Evolutionary conservation across 2,797 vertebrate genomes (phyloP), one percentile per base, ranked within the genome.

Genomic region (Borostomias antarcticus): DNA sequence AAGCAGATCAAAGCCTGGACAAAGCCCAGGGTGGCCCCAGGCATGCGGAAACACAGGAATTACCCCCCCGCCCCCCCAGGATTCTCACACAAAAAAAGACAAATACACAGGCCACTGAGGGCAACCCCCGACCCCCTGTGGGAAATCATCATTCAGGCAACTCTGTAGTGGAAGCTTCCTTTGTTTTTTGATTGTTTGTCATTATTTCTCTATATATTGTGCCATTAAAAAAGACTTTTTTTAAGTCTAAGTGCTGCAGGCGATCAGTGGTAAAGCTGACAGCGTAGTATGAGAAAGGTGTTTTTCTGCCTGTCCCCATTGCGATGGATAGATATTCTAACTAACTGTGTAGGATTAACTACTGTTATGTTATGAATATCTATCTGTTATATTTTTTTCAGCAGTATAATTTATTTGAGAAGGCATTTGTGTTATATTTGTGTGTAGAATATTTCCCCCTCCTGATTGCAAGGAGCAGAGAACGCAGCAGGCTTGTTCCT

Each of bases 401-500:
- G 35, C 17, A 26, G 43, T 26, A 17, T 8, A 40, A 43, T 5
- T 35, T 11, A 10, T 58, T 10, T 11, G 2, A 21, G 50, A 17
- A 59, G 57, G 57, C 23, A 4, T 29, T 30, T 19, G 4, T 30
- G 28, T 56, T 43, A 15, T 28, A 59, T 59, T 43, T 59, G 5
- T 21, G 10, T 57, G 25, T 15, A 23, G 10, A 35, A 53, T 25
- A 67, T 73, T 75, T 69, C 62, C 51, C 54, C 68, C 58, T 69
- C 62, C 64, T 53, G 66, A 57, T n/a, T 10, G 30, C 70, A 62
- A 82, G 69, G 40, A 71, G 76, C 48, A 62, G 82, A 85, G 82
- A 88, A 89, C 70, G 73, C 78, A 81, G 90, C 82, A 82, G 86
- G 86, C 89, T 88, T 91, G 90, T 90, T 93, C 89, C 74, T 91